Percentiles rank a stretch among this genome's conserved stretches.
Evolutionary conservation across 1,140 invertebrate genomes (phyloP).

Genomic region (Frieseomelitta varia): DNA sequence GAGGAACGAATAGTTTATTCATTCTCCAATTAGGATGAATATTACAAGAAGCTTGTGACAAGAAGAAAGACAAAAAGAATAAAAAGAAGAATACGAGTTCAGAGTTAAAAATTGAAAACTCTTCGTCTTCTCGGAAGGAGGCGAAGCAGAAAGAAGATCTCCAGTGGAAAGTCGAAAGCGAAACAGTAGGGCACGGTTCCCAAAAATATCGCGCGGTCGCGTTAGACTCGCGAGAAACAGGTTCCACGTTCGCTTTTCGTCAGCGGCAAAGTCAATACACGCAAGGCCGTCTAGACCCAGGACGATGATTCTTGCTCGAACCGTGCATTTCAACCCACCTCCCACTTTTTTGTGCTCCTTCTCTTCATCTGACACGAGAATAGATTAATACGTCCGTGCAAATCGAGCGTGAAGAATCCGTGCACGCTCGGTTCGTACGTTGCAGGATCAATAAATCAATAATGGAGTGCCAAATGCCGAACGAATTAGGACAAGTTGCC

Average conservation of each 20-base stretch:
- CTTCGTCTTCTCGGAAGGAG: neutral
- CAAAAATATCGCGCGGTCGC: conserved; percentile 23
- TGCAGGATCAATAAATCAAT: conserved; percentile 48
- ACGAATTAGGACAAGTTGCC: conserved; percentile 20
- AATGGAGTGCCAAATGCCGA: neutral
- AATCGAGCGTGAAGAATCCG: neutral
- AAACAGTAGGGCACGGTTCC: neutral
- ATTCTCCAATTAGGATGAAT: neutral
- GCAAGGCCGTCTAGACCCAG: conserved; percentile 44
- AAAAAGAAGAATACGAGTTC: no score
- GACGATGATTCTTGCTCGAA: neutral
- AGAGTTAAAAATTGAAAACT: no score
- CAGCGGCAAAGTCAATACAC: conserved; percentile 47
- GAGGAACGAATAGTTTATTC: neutral
- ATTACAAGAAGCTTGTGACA: neutral
- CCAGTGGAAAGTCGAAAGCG: conserved; percentile 8
- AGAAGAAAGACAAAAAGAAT: neutral
- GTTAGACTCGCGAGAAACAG: conserved; percentile 32
- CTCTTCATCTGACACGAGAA: neutral
- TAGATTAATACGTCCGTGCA: conserved; percentile 43
- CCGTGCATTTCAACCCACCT: neutral
- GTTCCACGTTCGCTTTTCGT: conserved; percentile 52
- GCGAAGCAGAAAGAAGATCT: neutral
- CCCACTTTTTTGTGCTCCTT: neutral
- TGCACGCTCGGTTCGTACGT: neutral